Base-by-base conservation (phyloP, 2,888 invertebrate species). In the Deilephila elpenor region DNA sequence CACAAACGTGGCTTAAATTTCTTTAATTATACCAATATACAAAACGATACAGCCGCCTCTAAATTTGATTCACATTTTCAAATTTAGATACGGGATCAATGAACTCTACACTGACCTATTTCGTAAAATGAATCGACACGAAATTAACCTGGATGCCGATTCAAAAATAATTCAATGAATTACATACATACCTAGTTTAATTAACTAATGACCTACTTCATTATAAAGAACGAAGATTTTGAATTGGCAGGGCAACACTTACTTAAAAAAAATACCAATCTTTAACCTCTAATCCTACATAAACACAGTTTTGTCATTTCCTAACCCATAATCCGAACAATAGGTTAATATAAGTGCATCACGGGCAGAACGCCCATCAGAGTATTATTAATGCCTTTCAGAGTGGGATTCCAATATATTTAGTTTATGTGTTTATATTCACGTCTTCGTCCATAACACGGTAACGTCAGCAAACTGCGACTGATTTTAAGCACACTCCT, bases 401-500 rank as follows among this genome's bases (percentile, higher is more conserved):
- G 7, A 19, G 62, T 64, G 34, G 62, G 37, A 64, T 19, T 20
- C 3, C 37, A 64, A 64, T 64, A 4, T 44, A 64, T 37, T 37
- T 37, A 64, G 2, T 37, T 37, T 37, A 37, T 37, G 37, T n/a
- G 37, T 64, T n/a, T 37, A n/a, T 37, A 20, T 64, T 37, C 8
- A 37, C 64, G 64, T 64, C 37, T 44, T n/a, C 60, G 29, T 59
- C 25, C 20, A 20, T 25, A 29, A 60, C 60, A 32, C 17, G 8
- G 64, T 64, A 37, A 64, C 37, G 37, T 64, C 37, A 64, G 20
- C 32, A 62, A 34, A 34, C 34, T 64, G 64, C 37, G 64, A 64
- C 37, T 37, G 34, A 64, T 64, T 37, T 29, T 64, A 17, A 5
- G 3, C 60, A 17, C 4, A 14, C 32, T 62, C 7, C 6, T 34